Evolutionary conservation across 2,888 invertebrate genomes (phyloP).

Genomic region (Xestia sexstrigata): DNA sequence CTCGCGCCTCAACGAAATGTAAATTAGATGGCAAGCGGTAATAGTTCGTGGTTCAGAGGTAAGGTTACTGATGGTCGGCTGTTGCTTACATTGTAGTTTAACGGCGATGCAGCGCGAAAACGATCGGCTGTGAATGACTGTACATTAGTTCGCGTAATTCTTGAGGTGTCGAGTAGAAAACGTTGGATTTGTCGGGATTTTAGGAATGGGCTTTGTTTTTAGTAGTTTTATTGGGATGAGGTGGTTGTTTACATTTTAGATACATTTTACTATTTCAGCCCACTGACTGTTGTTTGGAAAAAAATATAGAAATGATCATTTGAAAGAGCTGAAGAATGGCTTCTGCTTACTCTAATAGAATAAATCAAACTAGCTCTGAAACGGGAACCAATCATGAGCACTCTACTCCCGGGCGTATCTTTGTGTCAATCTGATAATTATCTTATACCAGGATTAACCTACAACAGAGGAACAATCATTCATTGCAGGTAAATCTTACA

Average conservation of each 20-base stretch:
- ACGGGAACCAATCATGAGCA: not conserved
- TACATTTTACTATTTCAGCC: too few relatives aligned
- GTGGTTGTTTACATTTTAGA: not conserved
- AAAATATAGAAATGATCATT: not conserved
- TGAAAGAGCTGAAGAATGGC: not conserved
- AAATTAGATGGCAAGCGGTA: constrained; percentile 75
- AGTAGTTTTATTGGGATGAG: not conserved
- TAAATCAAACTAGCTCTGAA: not conserved
- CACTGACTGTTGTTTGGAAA: not conserved
- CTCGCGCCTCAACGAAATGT: constrained; percentile 77
- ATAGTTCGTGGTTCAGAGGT: constrained; percentile 74
- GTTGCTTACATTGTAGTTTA: constrained; percentile 61
- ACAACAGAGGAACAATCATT: not conserved
- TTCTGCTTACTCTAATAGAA: not conserved
- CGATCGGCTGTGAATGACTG: constrained; percentile 62
- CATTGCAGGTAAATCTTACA: rapidly evolving
- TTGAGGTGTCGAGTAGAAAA: constrained; percentile 49
- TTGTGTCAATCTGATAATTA: not conserved
- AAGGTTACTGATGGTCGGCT: constrained; percentile 64
- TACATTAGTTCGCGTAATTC: constrained; percentile 63
- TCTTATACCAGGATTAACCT: not conserved
- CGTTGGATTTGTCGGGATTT: constrained; percentile 24
- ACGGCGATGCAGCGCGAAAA: constrained; percentile 56
- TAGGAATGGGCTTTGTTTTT: not conserved
- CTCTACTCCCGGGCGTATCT: not conserved